Evolutionary conservation across 2,888 invertebrate species (phyloP), one percentile per base, ranked within the genome.

Genomic region (Polydrusus pterygomalis): DNA sequence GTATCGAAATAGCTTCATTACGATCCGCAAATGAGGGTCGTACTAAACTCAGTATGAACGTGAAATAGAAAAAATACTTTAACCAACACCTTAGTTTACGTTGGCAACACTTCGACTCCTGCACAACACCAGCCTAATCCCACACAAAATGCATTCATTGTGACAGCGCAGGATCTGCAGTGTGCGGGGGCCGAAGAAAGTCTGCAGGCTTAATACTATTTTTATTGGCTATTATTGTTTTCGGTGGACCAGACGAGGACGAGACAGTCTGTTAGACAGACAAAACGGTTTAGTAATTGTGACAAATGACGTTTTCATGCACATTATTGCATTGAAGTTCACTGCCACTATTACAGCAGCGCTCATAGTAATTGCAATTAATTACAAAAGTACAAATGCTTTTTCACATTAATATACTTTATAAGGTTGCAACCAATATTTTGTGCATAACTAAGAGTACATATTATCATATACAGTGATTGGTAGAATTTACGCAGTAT

Each of bases 141-240:
- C 38, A 67, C 67, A 40, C 67, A 54, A 13, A 10, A 38, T 38
- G 20, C 38, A 51, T 54, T 67, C 38, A 54, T 20, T 54, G 54
- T 67, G 67, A 67, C 67, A 54, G 20, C 54, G 67, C 67, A 67
- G 40, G 54, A 67, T 34, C 47, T 54, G 67, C 67, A 67, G 51
- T 25, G 30, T 67, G 67, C 67, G 67, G 54, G 54, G 67, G 67
- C 67, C 11, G 20, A 51, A 54, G 67, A 49, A 38, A 54, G 67
- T 54, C 67, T 67, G 67, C 67, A 20, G 25, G 54, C 47, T 67
- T 54, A 67, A 67, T 34, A 49, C n/a, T 49, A 67, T 34, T 67
- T 67, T 67, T 54, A 67, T 67, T 65, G 47, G 51, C 54, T 40
- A 18, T 54, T 67, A 54, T 67, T 67, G 67, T 67, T 54, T 18